A percentile compares a stretch with the other conserved stretches of the same genome.
These are phyloP conservation scores for Bos javanicus DNA, from an alignment of 2,113 vertebrate species.

Conservation along the genomic window DNA sequence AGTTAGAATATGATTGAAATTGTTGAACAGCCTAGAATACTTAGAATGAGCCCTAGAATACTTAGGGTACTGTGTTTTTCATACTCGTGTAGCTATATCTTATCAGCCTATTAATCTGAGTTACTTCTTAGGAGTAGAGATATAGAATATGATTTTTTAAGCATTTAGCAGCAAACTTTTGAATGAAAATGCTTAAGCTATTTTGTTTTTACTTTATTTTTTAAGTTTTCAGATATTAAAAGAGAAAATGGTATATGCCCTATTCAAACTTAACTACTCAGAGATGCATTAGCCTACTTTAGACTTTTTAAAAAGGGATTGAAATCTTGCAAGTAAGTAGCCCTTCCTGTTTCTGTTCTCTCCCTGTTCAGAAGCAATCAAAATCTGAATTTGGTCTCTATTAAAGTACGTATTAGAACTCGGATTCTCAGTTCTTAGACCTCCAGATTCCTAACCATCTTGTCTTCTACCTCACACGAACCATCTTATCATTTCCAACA, in stretches of 20 bases:
- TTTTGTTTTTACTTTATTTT: neutral
- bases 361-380: neutral
- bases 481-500: neutral
- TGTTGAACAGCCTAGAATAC: slow-evolving; percentile 13
- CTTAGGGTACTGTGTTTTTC: neutral
- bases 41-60: neutral
- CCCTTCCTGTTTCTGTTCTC: neutral
- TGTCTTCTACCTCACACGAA: neutral
- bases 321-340: neutral
- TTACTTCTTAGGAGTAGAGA: neutral
- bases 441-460: neutral
- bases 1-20: slow-evolving; percentile 36
- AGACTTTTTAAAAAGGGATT: neutral
- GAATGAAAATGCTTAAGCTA: neutral
- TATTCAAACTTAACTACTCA: neutral
- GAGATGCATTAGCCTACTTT: neutral
- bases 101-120: neutral
- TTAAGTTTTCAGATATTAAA: neutral
- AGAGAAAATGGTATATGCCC: neutral
- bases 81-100: neutral
- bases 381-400: neutral
- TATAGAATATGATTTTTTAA: neutral
- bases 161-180: neutral
- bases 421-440: neutral
- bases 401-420: neutral